Evolutionary conservation across 2,888 invertebrate species (phyloP).

Genomic region (Ormyrus thymus): DNA sequence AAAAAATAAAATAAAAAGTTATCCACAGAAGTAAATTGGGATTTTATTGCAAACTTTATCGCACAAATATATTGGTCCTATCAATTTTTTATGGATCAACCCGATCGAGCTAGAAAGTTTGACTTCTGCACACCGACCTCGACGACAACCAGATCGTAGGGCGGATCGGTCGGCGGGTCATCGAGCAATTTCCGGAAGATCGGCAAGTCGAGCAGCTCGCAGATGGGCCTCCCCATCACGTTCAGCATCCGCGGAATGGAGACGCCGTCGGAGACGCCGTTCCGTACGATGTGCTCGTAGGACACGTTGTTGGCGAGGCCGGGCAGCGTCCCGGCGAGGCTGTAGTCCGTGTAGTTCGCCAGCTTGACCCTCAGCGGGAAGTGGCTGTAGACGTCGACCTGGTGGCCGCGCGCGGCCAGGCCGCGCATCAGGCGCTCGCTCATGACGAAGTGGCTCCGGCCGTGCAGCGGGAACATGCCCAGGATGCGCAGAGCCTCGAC

Average conservation of each 20-base stretch:
- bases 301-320: conserved; percentile 64
- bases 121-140: conserved; percentile 51
- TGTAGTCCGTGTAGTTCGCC: conserved; percentile 67
- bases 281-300: conserved; percentile 49
- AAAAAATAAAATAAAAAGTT: no score
- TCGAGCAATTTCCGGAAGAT: conserved; percentile 56
- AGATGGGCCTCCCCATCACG: not conserved
- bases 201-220: conserved; percentile 51
- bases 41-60: conserved; percentile 15
- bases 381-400: conserved; percentile 73
- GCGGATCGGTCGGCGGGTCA: conserved; percentile 55
- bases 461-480: conserved; percentile 74
- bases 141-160: conserved; percentile 58
- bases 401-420: conserved; percentile 75
- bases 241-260: not conserved
- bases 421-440: conserved; percentile 73
- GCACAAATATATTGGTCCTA: conserved; percentile 66
- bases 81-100: conserved; percentile 58
- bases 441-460: conserved; percentile 76
- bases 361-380: conserved; percentile 64
- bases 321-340: conserved; percentile 58
- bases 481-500: not conserved
- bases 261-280: not conserved
- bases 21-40: no score
- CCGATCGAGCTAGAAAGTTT: not conserved